Percentiles rank a stretch among this genome's conserved stretches.
These are phyloP conservation scores for Eristalinus aeneus DNA, from an alignment of 2,888 invertebrate species.

Conservation along the genomic window DNA sequence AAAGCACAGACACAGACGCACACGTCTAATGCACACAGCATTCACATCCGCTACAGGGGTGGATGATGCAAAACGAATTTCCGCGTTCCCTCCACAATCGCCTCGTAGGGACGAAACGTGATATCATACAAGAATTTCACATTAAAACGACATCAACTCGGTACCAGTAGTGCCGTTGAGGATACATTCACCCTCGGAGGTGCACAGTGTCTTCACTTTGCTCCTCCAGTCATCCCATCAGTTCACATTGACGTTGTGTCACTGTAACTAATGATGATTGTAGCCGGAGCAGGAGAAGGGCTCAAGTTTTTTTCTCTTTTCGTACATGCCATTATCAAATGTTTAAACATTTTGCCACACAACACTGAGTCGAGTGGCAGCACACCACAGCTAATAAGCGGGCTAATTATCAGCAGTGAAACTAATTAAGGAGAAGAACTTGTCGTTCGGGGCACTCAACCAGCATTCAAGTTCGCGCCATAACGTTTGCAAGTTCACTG, in stretches of 20 bases:
- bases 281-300: neutral
- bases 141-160: conserved; percentile 63
- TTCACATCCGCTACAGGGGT: neutral
- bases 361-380: neutral
- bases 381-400: neutral
- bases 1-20: neutral
- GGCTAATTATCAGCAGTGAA: conserved; percentile 8
- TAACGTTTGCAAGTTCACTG: conserved; percentile 27
- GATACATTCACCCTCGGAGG: conserved; percentile 63
- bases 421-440: conserved; percentile 32
- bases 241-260: neutral
- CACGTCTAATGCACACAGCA: neutral
- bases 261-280: conserved; percentile 32
- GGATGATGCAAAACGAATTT: conserved; percentile 26
- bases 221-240: neutral
- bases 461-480: conserved; percentile 54
- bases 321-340: conserved; percentile 30
- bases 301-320: neutral
- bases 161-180: conserved; percentile 55
- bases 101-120: conserved; percentile 46
- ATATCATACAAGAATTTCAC: conserved; percentile 63
- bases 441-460: conserved; percentile 14
- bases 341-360: neutral
- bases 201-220: conserved; percentile 27
- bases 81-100: conserved; percentile 44